These are phyloP conservation scores for Elysia chlorotica DNA, from an alignment of 1,140 invertebrate genomes.

Conservation along the genomic window DNA sequence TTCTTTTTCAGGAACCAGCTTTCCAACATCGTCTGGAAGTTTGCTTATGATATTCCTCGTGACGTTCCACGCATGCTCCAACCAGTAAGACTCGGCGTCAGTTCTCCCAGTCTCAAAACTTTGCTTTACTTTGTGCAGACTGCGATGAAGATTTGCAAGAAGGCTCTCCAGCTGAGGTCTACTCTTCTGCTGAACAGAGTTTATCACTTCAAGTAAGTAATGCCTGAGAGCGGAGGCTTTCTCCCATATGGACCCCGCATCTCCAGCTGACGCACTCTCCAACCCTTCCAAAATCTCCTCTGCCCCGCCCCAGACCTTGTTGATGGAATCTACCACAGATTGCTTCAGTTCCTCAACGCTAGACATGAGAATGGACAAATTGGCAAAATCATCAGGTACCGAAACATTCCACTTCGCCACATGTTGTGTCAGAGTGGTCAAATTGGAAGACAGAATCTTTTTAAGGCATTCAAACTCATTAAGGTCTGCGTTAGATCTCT, in stretches of 20 bases:
- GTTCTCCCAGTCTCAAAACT: not conserved
- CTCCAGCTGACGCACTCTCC: not conserved
- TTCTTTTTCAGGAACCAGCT: too few relatives aligned
- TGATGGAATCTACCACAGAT: conserved; percentile 10
- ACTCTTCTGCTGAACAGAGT: too few relatives aligned
- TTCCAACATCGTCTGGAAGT: too few relatives aligned
- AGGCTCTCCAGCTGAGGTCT: too few relatives aligned
- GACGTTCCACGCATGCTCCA: too few relatives aligned
- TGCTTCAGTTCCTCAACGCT: conserved; percentile 16
- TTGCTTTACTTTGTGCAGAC: conserved; percentile 1
- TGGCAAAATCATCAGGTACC: conserved; percentile 23
- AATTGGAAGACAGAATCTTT: conserved; percentile 11
- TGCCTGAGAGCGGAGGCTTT: too few relatives aligned
- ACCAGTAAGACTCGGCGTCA: too few relatives aligned
- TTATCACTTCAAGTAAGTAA: too few relatives aligned
- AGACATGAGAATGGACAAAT: conserved; percentile 19
- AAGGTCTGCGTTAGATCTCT: too few relatives aligned
- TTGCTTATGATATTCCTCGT: too few relatives aligned
- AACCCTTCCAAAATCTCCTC: conserved; percentile 9
- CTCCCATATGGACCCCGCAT: too few relatives aligned
- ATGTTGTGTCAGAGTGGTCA: conserved; percentile 12
- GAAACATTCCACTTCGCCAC: conserved; percentile 16
- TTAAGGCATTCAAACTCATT: conserved; percentile 12
- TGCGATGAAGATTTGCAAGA: too few relatives aligned
- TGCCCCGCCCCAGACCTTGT: conserved; percentile 13